A percentile compares a stretch with the other conserved stretches of the same genome.
These are phyloP conservation scores for Paraescarpia echinospica DNA, from an alignment of 1,140 invertebrate genomes.

Conservation along the genomic window DNA sequence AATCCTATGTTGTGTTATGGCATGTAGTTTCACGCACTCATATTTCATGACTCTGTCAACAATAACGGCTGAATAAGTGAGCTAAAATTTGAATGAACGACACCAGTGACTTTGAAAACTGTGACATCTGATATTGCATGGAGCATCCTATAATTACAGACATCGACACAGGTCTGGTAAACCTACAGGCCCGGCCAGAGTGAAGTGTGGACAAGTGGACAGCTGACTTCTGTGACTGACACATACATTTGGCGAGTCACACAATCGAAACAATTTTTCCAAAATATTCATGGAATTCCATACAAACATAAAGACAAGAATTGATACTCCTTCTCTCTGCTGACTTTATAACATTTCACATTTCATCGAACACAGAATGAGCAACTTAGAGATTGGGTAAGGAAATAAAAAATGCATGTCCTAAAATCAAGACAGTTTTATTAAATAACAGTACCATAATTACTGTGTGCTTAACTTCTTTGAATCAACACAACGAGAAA, in stretches of 20 bases:
- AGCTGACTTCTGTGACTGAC: not conserved
- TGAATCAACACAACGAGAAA: not conserved
- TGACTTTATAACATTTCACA: not conserved
- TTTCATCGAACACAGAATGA: not conserved
- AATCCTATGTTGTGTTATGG: not conserved
- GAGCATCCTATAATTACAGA: not conserved
- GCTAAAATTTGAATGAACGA: not conserved
- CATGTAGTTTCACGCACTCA: not conserved
- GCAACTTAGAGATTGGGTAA: not conserved
- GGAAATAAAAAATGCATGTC: not conserved
- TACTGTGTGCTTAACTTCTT: not conserved
- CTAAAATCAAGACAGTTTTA: not conserved
- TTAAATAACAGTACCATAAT: not conserved
- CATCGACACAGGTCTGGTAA: not conserved
- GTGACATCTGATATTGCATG: not conserved
- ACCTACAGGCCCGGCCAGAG: not conserved
- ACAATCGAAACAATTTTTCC: not conserved
- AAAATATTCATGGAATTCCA: not conserved
- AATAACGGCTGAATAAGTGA: not conserved
- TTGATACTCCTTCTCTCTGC: not conserved
- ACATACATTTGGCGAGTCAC: not conserved
- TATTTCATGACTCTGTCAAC: not conserved
- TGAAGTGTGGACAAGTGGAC: not conserved
- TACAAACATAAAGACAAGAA: not conserved
- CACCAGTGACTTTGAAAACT: not conserved